phyloP scores from a whole-genome alignment of 2,113 vertebrate species.

The Misgurnus anguillicaudatus region DNA sequence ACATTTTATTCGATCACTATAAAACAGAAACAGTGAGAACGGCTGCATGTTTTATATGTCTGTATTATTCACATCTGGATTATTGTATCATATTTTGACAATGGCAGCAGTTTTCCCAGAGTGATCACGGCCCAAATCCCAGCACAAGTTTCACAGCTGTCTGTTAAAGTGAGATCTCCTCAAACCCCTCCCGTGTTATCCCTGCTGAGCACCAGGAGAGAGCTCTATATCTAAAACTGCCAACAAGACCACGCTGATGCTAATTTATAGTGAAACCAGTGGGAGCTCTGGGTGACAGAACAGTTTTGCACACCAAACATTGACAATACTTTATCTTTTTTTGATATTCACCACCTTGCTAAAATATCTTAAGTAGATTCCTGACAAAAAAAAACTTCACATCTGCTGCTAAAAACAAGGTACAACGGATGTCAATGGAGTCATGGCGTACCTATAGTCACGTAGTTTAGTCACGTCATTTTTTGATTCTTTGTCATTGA shows the following conservation, averaged over 20 bases:
- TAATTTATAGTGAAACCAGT: conserved; percentile 8
- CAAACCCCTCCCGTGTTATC: conserved; percentile 5
- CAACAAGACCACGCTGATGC: not conserved
- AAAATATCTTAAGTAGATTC: not conserved
- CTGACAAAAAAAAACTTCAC: not conserved
- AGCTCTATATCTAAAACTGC: not conserved
- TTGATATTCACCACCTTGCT: not conserved
- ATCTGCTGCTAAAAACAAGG: too few relatives aligned
- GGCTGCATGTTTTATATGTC: conserved; percentile 51
- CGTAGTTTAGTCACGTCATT: too few relatives aligned
- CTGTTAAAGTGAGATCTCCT: conserved; percentile 59
- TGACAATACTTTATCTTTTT: not conserved
- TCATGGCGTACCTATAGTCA: too few relatives aligned
- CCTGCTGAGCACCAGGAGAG: not conserved
- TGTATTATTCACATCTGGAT: conserved; percentile 62
- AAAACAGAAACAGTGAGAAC: not conserved
- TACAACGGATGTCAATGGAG: too few relatives aligned
- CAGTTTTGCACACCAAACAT: not conserved
- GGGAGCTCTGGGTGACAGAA: conserved; percentile 1
- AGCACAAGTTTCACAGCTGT: conserved; percentile 65
- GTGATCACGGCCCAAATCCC: conserved; percentile 62
- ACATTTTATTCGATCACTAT: not conserved
- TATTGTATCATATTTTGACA: conserved; percentile 70
- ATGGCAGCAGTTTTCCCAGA: conserved; percentile 60
- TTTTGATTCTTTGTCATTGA: too few relatives aligned